These are phyloP conservation scores for Carcharodon carcharias DNA, from an alignment of 2,797 vertebrate species.

Conservation along the genomic window DNA sequence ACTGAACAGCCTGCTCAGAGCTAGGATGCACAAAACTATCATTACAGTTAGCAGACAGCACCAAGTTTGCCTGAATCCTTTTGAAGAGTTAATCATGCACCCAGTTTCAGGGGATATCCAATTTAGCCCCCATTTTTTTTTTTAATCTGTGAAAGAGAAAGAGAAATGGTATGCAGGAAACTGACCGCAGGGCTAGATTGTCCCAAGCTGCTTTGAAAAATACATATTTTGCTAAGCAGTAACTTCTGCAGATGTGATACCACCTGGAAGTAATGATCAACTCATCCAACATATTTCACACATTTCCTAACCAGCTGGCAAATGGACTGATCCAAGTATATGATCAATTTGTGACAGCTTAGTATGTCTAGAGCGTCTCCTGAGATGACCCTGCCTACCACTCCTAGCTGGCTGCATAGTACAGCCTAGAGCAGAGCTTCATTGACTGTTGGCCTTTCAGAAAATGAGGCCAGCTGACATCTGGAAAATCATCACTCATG, in stretches of 20 bases:
- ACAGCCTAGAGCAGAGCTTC: not conserved
- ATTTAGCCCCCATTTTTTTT: not conserved
- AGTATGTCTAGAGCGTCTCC: not conserved
- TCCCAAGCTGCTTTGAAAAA: not conserved
- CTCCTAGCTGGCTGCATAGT: not conserved
- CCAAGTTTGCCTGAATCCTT: not conserved
- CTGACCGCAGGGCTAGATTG: not conserved
- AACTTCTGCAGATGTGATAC: slow-evolving; percentile 19
- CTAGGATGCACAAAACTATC: not conserved
- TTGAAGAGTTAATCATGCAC: not conserved
- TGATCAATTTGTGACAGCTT: slow-evolving; percentile 20
- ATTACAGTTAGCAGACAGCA: not conserved
- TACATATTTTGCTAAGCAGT: not conserved
- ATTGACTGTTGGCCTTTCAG: not conserved
- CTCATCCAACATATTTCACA: slow-evolving; percentile 20
- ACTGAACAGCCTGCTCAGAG: not conserved
- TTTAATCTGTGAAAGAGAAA: not conserved
- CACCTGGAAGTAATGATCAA: slow-evolving; percentile 21
- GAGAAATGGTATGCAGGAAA: not conserved
- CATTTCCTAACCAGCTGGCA: not conserved
- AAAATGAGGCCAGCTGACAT: not conserved
- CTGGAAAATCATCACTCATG: not conserved
- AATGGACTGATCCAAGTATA: not conserved
- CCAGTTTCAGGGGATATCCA: not conserved
- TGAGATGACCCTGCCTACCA: not conserved